Evolutionary conservation across 1,140 invertebrate species (phyloP).

Genomic region (Nebria ingens): DNA sequence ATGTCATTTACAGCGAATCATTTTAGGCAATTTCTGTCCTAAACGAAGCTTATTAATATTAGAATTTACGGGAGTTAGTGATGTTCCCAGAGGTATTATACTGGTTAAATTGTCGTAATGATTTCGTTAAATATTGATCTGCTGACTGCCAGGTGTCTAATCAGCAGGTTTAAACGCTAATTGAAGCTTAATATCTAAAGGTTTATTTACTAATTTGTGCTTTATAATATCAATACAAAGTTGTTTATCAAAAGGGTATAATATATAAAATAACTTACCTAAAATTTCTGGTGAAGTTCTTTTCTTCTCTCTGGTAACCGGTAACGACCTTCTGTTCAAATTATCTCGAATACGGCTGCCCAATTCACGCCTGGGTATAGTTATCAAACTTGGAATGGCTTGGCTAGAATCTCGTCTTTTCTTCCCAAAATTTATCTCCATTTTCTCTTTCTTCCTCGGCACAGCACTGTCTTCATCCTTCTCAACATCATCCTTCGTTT

Average conservation of each 20-base stretch:
- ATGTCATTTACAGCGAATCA: too few relatives aligned
- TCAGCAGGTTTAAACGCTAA: too few relatives aligned
- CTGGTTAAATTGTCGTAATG: too few relatives aligned
- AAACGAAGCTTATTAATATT: too few relatives aligned
- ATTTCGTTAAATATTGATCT: too few relatives aligned
- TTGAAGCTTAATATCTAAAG: too few relatives aligned
- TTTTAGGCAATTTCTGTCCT: too few relatives aligned
- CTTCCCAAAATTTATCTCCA: slow-evolving; percentile 32
- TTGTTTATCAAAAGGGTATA: not conserved
- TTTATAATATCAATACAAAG: too few relatives aligned
- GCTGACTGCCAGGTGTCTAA: too few relatives aligned
- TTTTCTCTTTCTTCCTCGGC: slow-evolving; percentile 35
- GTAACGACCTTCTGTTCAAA: slow-evolving; percentile 31
- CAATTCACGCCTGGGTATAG: slow-evolving; percentile 27
- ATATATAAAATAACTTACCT: slow-evolving; percentile 26
- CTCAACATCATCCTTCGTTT: slow-evolving; percentile 29
- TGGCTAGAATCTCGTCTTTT: slow-evolving; percentile 30
- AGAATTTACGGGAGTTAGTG: too few relatives aligned
- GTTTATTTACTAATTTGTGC: too few relatives aligned
- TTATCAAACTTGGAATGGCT: slow-evolving; percentile 30
- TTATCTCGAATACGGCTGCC: slow-evolving; percentile 21
- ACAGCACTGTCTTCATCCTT: slow-evolving; percentile 32
- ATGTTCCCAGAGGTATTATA: too few relatives aligned
- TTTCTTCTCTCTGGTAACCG: slow-evolving; percentile 31
- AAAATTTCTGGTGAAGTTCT: slow-evolving; percentile 26